Conservation (phyloP, 2,113 vertebrate genomes). For the Octodon degus region DNA sequence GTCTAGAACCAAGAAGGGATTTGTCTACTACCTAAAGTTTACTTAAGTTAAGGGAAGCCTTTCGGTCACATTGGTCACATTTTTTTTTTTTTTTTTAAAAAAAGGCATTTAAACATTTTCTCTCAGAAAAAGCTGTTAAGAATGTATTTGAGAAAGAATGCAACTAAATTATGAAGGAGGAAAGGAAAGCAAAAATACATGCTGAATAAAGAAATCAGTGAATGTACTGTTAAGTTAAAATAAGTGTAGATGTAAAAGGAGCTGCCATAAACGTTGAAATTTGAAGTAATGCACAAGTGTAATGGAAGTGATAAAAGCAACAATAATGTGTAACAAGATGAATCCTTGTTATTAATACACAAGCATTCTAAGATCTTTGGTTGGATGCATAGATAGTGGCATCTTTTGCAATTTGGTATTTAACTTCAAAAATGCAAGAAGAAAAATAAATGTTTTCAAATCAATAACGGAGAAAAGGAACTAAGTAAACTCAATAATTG, state of each 20-base stretch:
- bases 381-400: not conserved
- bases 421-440: not conserved
- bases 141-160: not conserved
- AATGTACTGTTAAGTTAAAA: slow-evolving; percentile 27
- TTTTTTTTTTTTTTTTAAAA: not conserved
- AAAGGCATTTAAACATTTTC: not conserved
- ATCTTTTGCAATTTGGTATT: not conserved
- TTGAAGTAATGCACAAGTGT: not conserved
- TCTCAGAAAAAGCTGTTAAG: slow-evolving; percentile 13
- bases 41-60: not conserved
- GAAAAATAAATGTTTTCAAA: slow-evolving; percentile 20
- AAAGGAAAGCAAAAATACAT: not conserved
- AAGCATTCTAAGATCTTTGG: not conserved
- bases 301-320: not conserved
- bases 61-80: not conserved
- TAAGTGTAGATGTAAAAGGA: not conserved
- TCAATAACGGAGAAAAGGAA: not conserved
- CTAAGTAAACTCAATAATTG: not conserved
- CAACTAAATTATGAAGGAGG: slow-evolving; percentile 5
- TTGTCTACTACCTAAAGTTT: not conserved
- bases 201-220: not conserved
- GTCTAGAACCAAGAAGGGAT: not conserved
- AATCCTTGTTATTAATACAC: not conserved
- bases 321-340: not conserved
- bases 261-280: slow-evolving; percentile 19